A percentile compares a stretch with the other conserved stretches of the same genome.
phyloP scores from a whole-genome alignment of 23 tunicate genomes.

The Ciona savignyi region DNA sequence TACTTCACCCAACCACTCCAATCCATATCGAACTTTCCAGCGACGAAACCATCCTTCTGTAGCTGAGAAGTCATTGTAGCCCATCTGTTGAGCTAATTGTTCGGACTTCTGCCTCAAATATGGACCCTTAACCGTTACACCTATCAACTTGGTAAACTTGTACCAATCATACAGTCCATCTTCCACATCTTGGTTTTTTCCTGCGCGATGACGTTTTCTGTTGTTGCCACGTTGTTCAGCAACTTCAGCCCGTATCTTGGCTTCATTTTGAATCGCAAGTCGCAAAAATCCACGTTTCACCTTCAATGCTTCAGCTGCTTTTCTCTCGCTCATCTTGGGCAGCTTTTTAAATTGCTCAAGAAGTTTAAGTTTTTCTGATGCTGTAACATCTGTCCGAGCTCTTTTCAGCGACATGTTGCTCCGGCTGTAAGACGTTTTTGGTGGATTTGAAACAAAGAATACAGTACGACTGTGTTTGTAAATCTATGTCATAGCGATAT shows the following conservation, averaged over 20 bases:
- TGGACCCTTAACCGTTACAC: constrained; percentile 27
- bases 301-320: constrained; percentile 33
- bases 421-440: constrained; percentile 24
- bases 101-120: constrained; percentile 24
- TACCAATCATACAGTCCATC: constrained; percentile 33
- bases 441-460: too few species aligned
- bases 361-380: constrained; percentile 21
- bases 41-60: constrained; percentile 32
- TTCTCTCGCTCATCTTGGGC: constrained; percentile 41
- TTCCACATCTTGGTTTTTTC: constrained; percentile 33
- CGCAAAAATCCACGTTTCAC: constrained; percentile 31
- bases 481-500: too few species aligned
- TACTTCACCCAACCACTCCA: too few species aligned
- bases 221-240: constrained; percentile 31
- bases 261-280: constrained; percentile 29
- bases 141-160: constrained; percentile 25
- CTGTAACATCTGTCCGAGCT: constrained; percentile 31
- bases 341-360: constrained; percentile 30
- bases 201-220: constrained; percentile 26
- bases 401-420: constrained; percentile 32
- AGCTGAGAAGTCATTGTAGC: constrained; percentile 19
- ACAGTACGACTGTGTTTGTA: too few species aligned
- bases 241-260: constrained; percentile 39
- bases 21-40: constrained; percentile 9
- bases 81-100: constrained; percentile 21